Conservation (phyloP, 2,888 invertebrate species). For the Coleophora flavipennella region DNA sequence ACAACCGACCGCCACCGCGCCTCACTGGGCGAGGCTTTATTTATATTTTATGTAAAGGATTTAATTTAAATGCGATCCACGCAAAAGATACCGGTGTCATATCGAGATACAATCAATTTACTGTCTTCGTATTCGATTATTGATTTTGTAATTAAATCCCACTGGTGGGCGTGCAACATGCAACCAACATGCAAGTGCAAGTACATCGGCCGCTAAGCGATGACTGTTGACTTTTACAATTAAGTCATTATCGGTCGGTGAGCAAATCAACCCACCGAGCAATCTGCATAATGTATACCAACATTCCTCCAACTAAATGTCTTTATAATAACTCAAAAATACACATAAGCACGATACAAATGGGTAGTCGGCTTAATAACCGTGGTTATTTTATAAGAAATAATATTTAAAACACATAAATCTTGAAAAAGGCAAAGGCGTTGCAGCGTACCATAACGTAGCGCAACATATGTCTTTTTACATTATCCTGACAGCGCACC, state of each 20-base stretch:
- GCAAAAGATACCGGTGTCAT: no score
- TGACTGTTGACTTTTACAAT: slow-evolving; percentile 44
- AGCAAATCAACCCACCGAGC: no score
- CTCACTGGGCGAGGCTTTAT: no score
- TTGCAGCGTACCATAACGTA: slow-evolving; percentile 17
- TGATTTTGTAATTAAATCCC: slow-evolving; percentile 68
- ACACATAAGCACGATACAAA: no score
- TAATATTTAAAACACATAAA: slow-evolving; percentile 1
- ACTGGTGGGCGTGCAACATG: slow-evolving; percentile 43
- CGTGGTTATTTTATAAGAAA: background rate
- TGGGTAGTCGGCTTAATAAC: no score
- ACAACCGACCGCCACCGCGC: no score
- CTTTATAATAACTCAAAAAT: no score
- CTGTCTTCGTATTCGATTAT: slow-evolving; percentile 58
- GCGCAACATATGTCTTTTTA: slow-evolving; percentile 32
- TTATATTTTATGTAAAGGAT: no score
- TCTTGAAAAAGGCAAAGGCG: slow-evolving; percentile 4
- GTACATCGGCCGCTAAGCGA: slow-evolving; percentile 31
- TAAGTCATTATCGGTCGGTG: slow-evolving; percentile 27
- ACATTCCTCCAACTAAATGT: no score
- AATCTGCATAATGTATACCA: no score
- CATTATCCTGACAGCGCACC: slow-evolving; percentile 28
- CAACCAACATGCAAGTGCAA: slow-evolving; percentile 30
- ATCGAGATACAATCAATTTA: slow-evolving; percentile 59
- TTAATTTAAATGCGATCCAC: no score